These are phyloP conservation scores for Amblyraja radiata DNA, from an alignment of 2,797 vertebrate species.

Conservation along the genomic window DNA sequence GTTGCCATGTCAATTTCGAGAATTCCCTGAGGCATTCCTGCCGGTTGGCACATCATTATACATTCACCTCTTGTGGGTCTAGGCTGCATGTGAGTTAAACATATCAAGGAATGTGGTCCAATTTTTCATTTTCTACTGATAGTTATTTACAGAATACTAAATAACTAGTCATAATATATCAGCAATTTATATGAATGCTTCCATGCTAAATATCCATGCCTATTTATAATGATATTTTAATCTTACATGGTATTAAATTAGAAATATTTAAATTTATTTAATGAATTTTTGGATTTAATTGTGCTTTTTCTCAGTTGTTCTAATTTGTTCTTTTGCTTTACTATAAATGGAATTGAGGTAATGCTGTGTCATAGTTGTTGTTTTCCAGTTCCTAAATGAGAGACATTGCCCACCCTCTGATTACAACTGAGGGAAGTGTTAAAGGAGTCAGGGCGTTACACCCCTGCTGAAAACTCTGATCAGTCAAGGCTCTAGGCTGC, in stretches of 20 bases:
- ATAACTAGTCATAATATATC: background rate
- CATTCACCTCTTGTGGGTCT: background rate
- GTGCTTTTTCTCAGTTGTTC: background rate
- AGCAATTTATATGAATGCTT: background rate
- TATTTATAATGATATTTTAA: background rate
- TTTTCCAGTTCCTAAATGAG: background rate
- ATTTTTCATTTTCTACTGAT: background rate
- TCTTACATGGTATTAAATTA: background rate
- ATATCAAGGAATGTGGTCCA: background rate
- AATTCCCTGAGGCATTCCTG: background rate
- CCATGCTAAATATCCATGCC: background rate
- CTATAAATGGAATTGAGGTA: background rate
- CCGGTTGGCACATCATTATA: background rate
- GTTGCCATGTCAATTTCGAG: background rate
- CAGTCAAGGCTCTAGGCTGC: background rate
- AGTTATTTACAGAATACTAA: background rate
- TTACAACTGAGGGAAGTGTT: conserved; percentile 28
- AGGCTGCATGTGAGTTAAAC: background rate
- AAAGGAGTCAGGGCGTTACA: conserved; percentile 28
- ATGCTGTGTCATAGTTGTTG: conserved; percentile 36
- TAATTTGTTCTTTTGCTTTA: background rate
- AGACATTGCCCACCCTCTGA: conserved; percentile 7
- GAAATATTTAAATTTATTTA: background rate
- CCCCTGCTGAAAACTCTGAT: background rate
- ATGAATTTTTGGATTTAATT: background rate